Conservation (phyloP, 2,113 vertebrate species). For the Candoia aspera region DNA sequence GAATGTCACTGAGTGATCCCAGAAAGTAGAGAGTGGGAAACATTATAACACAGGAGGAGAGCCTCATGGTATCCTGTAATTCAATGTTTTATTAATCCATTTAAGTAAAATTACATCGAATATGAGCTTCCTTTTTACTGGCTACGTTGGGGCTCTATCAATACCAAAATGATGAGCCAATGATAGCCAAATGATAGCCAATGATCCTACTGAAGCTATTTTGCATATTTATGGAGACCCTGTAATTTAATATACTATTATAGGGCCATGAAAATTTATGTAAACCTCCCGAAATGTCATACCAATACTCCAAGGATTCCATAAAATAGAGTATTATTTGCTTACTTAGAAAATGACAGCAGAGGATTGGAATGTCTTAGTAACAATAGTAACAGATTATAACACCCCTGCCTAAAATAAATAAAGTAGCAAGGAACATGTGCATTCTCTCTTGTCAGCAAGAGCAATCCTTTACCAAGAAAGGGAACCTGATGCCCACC, state of each 20-base stretch:
- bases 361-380: neutral
- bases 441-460: too few species aligned
- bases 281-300: slow-evolving; percentile 62
- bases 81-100: slow-evolving; percentile 51
- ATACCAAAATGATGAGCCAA: slow-evolving; percentile 50
- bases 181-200: slow-evolving; percentile 38
- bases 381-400: too few species aligned
- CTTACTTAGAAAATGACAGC: slow-evolving; percentile 12
- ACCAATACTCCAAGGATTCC: slow-evolving; percentile 41
- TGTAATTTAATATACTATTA: slow-evolving; percentile 59
- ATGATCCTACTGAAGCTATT: slow-evolving; percentile 52
- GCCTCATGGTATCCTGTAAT: slow-evolving; percentile 27
- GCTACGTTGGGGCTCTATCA: slow-evolving; percentile 58
- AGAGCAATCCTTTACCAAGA: too few species aligned
- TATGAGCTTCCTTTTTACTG: slow-evolving; percentile 51
- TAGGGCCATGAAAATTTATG: slow-evolving; percentile 57
- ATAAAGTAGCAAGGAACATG: too few species aligned
- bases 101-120: slow-evolving; percentile 47
- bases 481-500: too few species aligned
- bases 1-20: too few species aligned
- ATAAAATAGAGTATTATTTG: slow-evolving; percentile 54
- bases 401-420: too few species aligned
- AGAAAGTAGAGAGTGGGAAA: too few species aligned
- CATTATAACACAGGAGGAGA: too few species aligned
- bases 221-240: slow-evolving; percentile 62